Conservation (phyloP, 2,888 invertebrate species). For the Polydrusus pterygomalis region DNA sequence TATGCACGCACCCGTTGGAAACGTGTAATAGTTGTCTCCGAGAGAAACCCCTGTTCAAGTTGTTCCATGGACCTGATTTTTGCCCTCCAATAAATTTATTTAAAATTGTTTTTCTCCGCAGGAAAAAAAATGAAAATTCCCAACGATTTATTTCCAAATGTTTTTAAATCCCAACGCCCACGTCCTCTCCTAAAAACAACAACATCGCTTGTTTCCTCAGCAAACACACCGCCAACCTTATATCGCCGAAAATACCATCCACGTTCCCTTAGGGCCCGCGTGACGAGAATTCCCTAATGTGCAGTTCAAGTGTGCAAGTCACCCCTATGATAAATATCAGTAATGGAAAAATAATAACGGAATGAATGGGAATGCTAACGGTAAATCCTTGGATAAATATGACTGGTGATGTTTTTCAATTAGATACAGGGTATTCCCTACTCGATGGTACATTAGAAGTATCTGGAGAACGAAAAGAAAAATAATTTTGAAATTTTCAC, state of each 20-base stretch:
- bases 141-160: not conserved
- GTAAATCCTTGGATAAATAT: constrained; percentile 37
- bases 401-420: constrained; percentile 15
- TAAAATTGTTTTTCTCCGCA: no score
- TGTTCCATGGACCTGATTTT: no score
- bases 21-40: no score
- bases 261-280: constrained; percentile 27
- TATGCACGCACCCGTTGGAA: no score
- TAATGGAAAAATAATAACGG: constrained; percentile 55
- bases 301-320: constrained; percentile 51
- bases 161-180: not conserved
- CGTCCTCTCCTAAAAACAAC: constrained; percentile 21
- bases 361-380: constrained; percentile 31
- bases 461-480: no score
- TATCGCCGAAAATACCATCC: constrained; percentile 32
- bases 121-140: no score
- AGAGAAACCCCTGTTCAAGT: no score
- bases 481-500: no score
- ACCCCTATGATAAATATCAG: constrained; percentile 54
- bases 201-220: constrained; percentile 3
- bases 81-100: no score
- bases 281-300: constrained; percentile 49
- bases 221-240: constrained; percentile 16
- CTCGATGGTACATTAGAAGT: no score
- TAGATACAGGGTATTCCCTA: not conserved